Evolutionary conservation across 2,888 invertebrate species (phyloP), one percentile per base, ranked within the genome.

Genomic region (Tridacna gigas): DNA sequence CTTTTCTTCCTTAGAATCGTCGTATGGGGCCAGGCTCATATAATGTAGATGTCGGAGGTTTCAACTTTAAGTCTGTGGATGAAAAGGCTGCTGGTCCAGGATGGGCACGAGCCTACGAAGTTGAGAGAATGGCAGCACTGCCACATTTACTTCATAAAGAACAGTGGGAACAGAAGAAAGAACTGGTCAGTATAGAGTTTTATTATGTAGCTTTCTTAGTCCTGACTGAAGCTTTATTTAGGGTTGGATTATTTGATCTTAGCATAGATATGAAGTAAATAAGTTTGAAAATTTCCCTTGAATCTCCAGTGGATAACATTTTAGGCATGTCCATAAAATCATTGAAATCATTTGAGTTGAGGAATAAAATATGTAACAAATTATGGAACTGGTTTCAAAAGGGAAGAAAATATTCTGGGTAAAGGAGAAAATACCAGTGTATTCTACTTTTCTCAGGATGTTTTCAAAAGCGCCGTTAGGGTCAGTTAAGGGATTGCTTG

Each of bases 131-230:
- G 89, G 93, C 94, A 4, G 91, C 93, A 15, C 83, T 94, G 74
- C 94, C 94, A 9, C 94, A 94, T 84, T 89, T 94, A 7, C 90
- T 94, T 28, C 92, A 94, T 84, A 94, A 93, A 88, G 94, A 94
- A 76, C 94, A 94, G 82, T 94, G 94, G 94, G 92, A 94, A 82
- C 82, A 91, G 67, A 93, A 94, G 81, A 90, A 90, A 71, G 78
- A 92, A 79, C 87, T 94, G 89, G 94, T 94, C 83, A 74, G 91
- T 88, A 28, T 9, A 37, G 37, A 37, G 2, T 37, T 37, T 4
- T 37, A 37, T 37, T 7, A 7, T 37, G 37, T 37, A 7, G 37
- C 37, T 37, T 37, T 37, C 37, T 37, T 37, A 37, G 37, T 37
- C 3, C 37, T 37, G 37, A 7, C 37, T 37, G 7, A 37, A 37